phyloP scores from a whole-genome alignment of 2,113 vertebrate species.

The Semnornis frantzii region DNA sequence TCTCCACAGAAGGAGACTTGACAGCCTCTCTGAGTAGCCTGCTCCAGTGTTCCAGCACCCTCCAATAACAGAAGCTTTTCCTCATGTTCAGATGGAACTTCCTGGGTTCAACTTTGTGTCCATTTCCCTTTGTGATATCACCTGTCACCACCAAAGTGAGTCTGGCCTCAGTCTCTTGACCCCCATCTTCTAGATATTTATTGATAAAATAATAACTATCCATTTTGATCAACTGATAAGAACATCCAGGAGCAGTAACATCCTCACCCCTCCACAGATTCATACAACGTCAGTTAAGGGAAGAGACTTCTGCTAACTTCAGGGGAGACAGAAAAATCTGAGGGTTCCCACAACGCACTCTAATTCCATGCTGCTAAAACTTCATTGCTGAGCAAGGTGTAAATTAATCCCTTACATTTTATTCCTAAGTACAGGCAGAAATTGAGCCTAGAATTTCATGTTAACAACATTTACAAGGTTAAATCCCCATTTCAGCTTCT shows the following conservation, averaged over 20 bases:
- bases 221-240: too few relatives aligned
- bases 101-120: too few relatives aligned
- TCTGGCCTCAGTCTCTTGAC: too few relatives aligned
- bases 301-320: not conserved
- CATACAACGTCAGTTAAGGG: rapidly evolving
- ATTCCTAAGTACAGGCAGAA: not conserved
- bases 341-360: not conserved
- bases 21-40: too few relatives aligned
- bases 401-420: not conserved
- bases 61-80: too few relatives aligned
- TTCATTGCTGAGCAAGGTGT: not conserved
- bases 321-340: not conserved
- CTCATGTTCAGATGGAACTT: too few relatives aligned
- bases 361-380: not conserved
- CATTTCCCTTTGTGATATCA: too few relatives aligned
- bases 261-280: not conserved
- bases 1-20: too few relatives aligned
- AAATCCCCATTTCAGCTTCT: not conserved
- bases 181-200: too few relatives aligned
- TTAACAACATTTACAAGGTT: not conserved
- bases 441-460: not conserved
- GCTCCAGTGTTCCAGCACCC: too few relatives aligned
- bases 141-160: too few relatives aligned
- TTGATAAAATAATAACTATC: too few relatives aligned
- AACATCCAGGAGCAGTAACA: not conserved